These are phyloP conservation scores for Andrena hattorfiana DNA, from an alignment of 2,888 invertebrate species.

Conservation along the genomic window DNA sequence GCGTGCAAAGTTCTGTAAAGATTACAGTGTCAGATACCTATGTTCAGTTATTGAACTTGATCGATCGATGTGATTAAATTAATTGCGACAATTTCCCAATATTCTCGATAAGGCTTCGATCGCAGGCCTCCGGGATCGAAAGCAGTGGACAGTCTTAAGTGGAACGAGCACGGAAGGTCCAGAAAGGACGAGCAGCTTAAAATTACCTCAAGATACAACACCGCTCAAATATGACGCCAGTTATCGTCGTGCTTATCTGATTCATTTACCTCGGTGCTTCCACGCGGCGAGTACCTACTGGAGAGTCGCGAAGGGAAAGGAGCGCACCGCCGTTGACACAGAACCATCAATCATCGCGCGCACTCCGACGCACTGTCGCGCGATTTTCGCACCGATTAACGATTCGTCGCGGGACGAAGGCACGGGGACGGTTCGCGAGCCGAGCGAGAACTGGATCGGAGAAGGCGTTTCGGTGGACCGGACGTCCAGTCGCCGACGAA, in stretches of 20 bases:
- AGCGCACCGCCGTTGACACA: neutral
- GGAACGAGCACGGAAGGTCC: neutral
- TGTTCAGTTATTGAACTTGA: too few relatives aligned
- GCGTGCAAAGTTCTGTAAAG: too few relatives aligned
- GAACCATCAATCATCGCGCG: slow-evolving; percentile 1
- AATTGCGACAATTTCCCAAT: too few relatives aligned
- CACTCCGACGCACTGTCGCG: slow-evolving; percentile 27
- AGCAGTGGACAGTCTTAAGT: slow-evolving; percentile 22
- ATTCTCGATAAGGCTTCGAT: too few relatives aligned
- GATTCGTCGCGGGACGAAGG: neutral
- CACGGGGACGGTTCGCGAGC: neutral
- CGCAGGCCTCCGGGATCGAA: neutral
- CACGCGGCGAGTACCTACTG: neutral
- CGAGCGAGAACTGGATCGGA: neutral
- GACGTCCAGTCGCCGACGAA: slow-evolving; percentile 74
- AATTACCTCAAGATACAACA: slow-evolving; percentile 24
- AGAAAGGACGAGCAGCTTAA: neutral
- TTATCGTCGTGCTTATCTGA: slow-evolving; percentile 11
- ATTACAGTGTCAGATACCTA: too few relatives aligned
- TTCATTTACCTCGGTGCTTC: slow-evolving; percentile 39
- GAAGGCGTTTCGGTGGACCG: slow-evolving; percentile 9
- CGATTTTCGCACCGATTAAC: slow-evolving; percentile 28
- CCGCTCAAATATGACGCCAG: neutral
- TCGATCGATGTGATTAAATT: too few relatives aligned
- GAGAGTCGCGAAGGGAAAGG: neutral